These are phyloP conservation scores for Rhagoletis pomonella DNA, from an alignment of 1,140 invertebrate genomes.

Conservation along the genomic window DNA sequence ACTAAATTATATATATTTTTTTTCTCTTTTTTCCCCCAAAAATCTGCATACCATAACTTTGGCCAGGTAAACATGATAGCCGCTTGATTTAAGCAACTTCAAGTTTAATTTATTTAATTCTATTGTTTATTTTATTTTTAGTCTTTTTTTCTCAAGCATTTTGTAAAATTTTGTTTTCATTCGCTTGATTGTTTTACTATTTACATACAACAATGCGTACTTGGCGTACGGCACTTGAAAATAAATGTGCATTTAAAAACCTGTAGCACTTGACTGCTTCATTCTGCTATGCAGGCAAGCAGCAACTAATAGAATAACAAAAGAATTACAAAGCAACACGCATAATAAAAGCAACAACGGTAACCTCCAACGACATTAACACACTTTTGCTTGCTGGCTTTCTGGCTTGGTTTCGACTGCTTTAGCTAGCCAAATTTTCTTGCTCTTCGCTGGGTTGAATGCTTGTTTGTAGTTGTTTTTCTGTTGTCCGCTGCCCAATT, in stretches of 20 bases:
- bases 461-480: neutral
- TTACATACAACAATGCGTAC: neutral
- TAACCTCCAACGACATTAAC: slow-evolving; percentile 50
- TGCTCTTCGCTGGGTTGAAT: neutral
- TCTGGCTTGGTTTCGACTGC: neutral
- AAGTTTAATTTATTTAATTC: neutral
- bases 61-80: no score
- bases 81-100: slow-evolving; percentile 24
- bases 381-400: slow-evolving; percentile 28
- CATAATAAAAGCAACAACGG: slow-evolving; percentile 24
- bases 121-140: neutral
- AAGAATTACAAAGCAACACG: neutral
- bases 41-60: neutral
- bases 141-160: neutral
- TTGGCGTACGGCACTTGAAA: neutral
- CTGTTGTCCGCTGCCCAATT: neutral
- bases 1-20: neutral
- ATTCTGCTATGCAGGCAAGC: neutral
- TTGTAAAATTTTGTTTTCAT: slow-evolving; percentile 9
- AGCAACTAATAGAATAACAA: slow-evolving; percentile 10
- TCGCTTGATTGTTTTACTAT: neutral
- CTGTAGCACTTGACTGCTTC: slow-evolving; percentile 40
- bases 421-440: neutral
- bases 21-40: neutral
- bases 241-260: neutral